Evolutionary conservation across 2,797 vertebrate genomes (phyloP).

Genomic region (Scolopax rusticola): DNA sequence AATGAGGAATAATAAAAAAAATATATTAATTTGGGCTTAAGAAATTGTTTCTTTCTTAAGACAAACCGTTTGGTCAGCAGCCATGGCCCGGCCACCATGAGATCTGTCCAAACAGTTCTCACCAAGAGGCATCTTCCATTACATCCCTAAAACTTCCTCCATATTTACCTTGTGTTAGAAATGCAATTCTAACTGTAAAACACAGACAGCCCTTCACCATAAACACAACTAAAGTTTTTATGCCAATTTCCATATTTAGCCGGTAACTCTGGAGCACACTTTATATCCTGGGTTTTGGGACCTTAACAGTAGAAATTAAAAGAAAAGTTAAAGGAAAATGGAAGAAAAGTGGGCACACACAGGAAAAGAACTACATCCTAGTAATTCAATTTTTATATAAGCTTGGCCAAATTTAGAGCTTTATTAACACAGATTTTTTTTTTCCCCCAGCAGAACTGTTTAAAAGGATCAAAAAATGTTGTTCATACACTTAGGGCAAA

Average conservation of each 20-base stretch:
- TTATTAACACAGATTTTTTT: not conserved
- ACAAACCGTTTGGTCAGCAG: not conserved
- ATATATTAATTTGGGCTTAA: not conserved
- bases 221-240: not conserved
- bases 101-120: not conserved
- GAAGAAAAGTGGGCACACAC: accelerated
- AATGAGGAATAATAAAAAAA: not conserved
- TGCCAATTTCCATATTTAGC: not conserved
- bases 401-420: not conserved
- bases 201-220: not conserved
- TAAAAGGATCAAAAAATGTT: not conserved
- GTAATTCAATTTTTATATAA: not conserved
- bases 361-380: not conserved
- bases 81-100: not conserved
- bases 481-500: not conserved
- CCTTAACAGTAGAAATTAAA: not conserved
- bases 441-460: not conserved
- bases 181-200: not conserved
- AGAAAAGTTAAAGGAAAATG: not conserved
- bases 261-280: not conserved
- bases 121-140: not conserved
- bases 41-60: not conserved
- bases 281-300: not conserved
- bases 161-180: not conserved
- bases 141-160: not conserved